phyloP scores from a whole-genome alignment of 1,140 invertebrate genomes.

The Uloborus diversus region DNA sequence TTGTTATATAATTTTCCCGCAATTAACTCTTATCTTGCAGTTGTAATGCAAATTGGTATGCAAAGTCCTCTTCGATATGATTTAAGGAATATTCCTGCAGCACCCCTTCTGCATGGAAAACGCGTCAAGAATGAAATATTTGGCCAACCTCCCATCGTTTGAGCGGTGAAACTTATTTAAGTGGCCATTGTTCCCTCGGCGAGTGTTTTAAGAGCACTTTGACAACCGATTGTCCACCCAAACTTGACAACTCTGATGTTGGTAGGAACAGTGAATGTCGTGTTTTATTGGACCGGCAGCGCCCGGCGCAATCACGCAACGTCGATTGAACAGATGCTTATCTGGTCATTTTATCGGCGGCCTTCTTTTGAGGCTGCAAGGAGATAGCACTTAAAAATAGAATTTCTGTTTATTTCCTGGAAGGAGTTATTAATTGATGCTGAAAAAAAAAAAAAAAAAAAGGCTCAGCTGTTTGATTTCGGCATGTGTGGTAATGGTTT shows the following conservation, averaged over 20 bases:
- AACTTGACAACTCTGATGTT: constrained; percentile 39
- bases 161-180: constrained; percentile 42
- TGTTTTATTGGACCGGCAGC: constrained; percentile 38
- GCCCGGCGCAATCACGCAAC: constrained; percentile 32
- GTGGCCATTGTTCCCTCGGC: constrained; percentile 46
- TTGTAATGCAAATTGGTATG: too few species aligned
- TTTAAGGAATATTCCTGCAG: too few species aligned
- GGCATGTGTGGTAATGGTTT: too few species aligned
- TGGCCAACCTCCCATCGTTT: constrained; percentile 13
- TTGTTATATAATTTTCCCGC: too few species aligned
- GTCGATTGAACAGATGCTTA: constrained; percentile 40
- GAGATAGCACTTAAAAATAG: neutral
- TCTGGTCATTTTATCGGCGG: neutral
- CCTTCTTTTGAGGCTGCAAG: neutral
- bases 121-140: constrained; percentile 10
- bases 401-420: constrained; percentile 2
- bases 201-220: constrained; percentile 49
- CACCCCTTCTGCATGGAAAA: neutral
- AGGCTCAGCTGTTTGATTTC: too few species aligned
- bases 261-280: constrained; percentile 30
- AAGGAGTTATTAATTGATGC: too few species aligned
- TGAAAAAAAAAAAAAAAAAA: too few species aligned
- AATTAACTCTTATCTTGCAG: too few species aligned
- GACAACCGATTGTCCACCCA: constrained; percentile 50
- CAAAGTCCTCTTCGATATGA: too few species aligned